phyloP scores from a whole-genome alignment of 2,797 vertebrate genomes.

The Liasis olivaceus region DNA sequence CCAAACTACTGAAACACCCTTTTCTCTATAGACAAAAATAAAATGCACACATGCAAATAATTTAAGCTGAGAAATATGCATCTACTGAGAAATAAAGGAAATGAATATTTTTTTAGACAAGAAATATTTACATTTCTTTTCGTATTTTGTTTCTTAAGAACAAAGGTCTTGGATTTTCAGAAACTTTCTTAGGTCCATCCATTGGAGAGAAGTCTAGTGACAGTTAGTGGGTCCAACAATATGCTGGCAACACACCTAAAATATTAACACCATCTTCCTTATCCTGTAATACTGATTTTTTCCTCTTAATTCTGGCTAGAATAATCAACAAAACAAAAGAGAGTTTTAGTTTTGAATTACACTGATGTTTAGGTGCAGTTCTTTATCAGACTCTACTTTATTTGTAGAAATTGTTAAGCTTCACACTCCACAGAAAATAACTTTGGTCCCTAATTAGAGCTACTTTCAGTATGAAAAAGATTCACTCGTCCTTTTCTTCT shows the following conservation, averaged over 20 bases:
- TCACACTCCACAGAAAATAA: neutral
- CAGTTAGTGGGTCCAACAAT: neutral
- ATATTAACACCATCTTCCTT: conserved; percentile 24
- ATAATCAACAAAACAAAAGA: conserved; percentile 37
- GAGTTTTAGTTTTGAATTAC: neutral
- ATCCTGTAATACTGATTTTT: conserved; percentile 12
- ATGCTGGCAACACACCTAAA: conserved; percentile 16
- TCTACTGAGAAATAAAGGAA: neutral
- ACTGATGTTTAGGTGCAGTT: fast-evolving
- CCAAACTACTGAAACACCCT: fast-evolving
- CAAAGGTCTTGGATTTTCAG: neutral
- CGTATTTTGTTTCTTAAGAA: conserved; percentile 20
- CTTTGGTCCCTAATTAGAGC: conserved; percentile 21
- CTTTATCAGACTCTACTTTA: neutral
- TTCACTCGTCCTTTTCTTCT: neutral
- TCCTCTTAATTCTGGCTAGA: conserved; percentile 42
- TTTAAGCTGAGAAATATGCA: neutral
- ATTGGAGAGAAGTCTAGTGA: neutral
- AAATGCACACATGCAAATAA: neutral
- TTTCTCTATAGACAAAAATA: fast-evolving
- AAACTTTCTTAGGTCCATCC: neutral
- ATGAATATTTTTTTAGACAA: neutral
- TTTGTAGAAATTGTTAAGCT: neutral
- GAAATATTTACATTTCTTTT: neutral
- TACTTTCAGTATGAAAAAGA: conserved; percentile 21